Conservation (phyloP, 2,113 vertebrate genomes). For the Syrrhaptes paradoxus region DNA sequence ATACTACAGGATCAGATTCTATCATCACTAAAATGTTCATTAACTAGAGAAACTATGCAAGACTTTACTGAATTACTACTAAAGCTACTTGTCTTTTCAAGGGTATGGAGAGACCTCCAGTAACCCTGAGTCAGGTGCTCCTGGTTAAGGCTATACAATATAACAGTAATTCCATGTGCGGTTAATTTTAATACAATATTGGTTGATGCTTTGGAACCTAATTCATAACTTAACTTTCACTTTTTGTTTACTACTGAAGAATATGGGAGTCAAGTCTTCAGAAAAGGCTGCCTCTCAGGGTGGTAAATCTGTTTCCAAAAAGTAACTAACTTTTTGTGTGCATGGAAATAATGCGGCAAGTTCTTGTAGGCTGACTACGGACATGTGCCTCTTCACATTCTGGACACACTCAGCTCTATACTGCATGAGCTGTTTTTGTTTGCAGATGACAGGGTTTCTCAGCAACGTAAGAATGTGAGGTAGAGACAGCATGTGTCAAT, state of each 20-base stretch:
- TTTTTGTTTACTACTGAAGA: background rate
- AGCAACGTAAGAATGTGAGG: background rate
- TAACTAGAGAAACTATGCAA: background rate
- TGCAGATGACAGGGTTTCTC: slow-evolving; percentile 42
- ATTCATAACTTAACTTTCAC: background rate
- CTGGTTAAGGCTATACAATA: background rate
- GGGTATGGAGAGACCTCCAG: background rate
- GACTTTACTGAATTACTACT: background rate
- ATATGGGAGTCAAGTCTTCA: background rate
- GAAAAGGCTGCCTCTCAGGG: background rate
- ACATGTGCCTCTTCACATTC: background rate
- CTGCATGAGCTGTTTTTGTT: slow-evolving; percentile 8
- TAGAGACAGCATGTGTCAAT: background rate
- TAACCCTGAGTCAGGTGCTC: background rate
- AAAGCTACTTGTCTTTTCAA: background rate
- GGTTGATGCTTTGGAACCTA: background rate
- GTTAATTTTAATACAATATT: background rate
- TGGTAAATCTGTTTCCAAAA: background rate
- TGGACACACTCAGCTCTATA: background rate
- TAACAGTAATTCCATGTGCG: background rate
- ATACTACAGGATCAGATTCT: background rate
- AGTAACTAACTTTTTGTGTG: background rate
- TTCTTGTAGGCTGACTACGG: background rate
- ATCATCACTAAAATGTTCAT: background rate
- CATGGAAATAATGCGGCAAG: background rate